Evolutionary conservation across 2,888 invertebrate genomes (phyloP), one percentile per base, ranked within the genome.

Genomic region (Epirrhoe alternata): DNA sequence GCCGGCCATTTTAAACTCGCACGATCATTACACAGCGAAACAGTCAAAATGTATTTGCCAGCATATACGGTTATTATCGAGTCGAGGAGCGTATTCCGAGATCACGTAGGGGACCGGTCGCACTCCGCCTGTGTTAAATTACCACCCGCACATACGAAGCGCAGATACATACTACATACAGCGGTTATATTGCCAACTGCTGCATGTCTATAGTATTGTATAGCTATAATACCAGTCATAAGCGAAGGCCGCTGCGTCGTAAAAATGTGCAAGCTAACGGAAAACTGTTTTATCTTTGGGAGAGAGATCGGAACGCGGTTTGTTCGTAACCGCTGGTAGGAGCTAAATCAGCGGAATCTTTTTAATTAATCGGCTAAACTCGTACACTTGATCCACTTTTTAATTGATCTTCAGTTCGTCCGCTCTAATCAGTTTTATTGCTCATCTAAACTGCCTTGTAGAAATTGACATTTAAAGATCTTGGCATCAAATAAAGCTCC

Each of bases 241-340:
- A 70, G 73, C 74, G 72, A 69, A 73, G 77, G 71, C 70, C 73
- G 71, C 73, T 66, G 72, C 66, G 77, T 86, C 85, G 83, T 86
- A 87, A 87, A 86, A 89, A 88, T 88, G 88, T 89, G 87, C 87
- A 88, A 85, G 81, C 83, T 85, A 86, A 88, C 85, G 86, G 87
- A 87, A 86, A 86, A 78, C 73, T 76, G 78, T 74, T 66, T 71
- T 72, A 70, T 73, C 70, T 69, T 60, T 68, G 66, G 69, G 69
- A 71, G 70, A 59, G 49, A 64, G 45, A 61, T 55, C 60, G 61
- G 53, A 65, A 57, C 69, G 64, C 70, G 69, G 68, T 72, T 68
- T 66, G 64, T 66, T 52, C 63, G 45, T 58, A 45, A 30, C 12
- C 57, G 38, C 38, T 42, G 12, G 35, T 8, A 33, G 53, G 47